Evolutionary conservation across 2,113 vertebrate genomes (phyloP).

Genomic region (Edolisoma coerulescens): DNA sequence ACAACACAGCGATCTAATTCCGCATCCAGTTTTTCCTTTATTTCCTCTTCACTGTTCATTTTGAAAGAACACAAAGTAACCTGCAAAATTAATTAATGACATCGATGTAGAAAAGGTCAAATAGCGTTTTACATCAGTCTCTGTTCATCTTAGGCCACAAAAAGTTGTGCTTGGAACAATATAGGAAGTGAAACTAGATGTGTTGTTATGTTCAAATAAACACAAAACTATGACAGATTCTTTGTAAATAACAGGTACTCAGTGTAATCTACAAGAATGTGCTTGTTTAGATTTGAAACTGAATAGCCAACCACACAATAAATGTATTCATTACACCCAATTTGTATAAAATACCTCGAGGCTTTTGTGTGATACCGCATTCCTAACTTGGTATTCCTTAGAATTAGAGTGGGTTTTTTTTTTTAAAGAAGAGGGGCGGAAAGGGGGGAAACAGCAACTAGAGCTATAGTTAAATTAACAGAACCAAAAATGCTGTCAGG

Average conservation of each 20-base stretch:
- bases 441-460: accelerated
- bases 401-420: background rate
- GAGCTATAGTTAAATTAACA: accelerated
- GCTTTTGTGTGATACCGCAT: background rate
- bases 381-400: background rate
- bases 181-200: background rate
- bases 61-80: background rate
- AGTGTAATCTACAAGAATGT: accelerated
- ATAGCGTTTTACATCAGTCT: accelerated
- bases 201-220: background rate
- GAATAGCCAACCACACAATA: background rate
- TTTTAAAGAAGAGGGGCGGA: accelerated
- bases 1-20: constrained; percentile 87
- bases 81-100: constrained; percentile 1
- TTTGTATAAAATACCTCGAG: background rate
- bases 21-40: constrained; percentile 80
- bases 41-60: constrained; percentile 79
- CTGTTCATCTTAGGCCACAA: too few species aligned
- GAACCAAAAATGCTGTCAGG: accelerated
- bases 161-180: background rate
- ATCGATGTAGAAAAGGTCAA: background rate
- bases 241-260: background rate
- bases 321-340: background rate
- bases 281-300: background rate
- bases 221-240: accelerated